Evolutionary conservation across 2,113 vertebrate species (phyloP).

Genomic region (Cisticola juncidis): DNA sequence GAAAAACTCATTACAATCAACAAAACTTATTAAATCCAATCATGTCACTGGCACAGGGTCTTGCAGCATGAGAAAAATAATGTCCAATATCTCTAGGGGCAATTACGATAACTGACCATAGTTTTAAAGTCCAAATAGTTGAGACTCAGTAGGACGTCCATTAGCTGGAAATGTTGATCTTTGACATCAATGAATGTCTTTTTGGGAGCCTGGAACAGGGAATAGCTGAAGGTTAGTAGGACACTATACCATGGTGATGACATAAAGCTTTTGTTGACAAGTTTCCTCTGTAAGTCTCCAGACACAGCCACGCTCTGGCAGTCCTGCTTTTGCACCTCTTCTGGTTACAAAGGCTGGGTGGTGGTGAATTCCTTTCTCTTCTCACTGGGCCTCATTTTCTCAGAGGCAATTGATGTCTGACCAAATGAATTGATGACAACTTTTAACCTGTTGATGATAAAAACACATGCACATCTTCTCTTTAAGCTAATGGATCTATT

Average conservation of each 20-base stretch:
- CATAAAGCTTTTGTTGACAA: too few relatives aligned
- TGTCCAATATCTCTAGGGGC: too few relatives aligned
- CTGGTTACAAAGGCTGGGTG: neutral
- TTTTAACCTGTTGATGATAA: neutral
- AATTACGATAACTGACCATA: too few relatives aligned
- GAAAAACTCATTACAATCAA: neutral
- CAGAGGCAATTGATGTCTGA: neutral
- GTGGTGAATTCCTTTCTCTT: neutral
- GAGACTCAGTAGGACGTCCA: too few relatives aligned
- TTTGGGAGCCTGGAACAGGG: too few relatives aligned
- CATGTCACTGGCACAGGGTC: neutral
- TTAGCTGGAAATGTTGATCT: too few relatives aligned
- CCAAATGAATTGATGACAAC: neutral
- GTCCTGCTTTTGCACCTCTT: neutral
- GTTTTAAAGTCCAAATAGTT: too few relatives aligned
- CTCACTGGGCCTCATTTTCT: neutral
- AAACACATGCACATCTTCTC: neutral
- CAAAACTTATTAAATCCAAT: neutral
- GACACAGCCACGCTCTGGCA: neutral
- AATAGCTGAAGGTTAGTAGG: too few relatives aligned
- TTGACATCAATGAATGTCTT: too few relatives aligned
- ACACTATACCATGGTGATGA: too few relatives aligned
- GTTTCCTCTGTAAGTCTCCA: too few relatives aligned
- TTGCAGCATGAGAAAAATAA: neutral
- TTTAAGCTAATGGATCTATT: neutral